phyloP scores from a whole-genome alignment of 2,888 invertebrate genomes.

The Agrotis segetum region DNA sequence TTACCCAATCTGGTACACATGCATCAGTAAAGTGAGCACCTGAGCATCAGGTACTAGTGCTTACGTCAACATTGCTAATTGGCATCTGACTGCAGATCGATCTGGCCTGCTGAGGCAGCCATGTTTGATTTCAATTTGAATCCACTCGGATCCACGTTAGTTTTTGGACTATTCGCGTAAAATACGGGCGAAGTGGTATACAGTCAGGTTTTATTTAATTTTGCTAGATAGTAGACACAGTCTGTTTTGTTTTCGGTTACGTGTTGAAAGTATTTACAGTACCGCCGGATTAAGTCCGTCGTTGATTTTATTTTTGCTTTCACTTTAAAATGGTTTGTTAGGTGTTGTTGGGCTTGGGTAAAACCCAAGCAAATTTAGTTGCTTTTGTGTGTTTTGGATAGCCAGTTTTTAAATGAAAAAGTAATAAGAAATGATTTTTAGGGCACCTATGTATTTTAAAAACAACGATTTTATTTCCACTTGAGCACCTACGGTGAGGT shows the following conservation, averaged over 20 bases:
- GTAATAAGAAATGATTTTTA: neutral
- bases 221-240: constrained; percentile 7
- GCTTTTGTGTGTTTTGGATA: neutral
- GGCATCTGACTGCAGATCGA: constrained; percentile 68
- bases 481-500: too few species aligned
- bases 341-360: neutral
- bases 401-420: neutral
- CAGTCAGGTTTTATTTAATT: constrained; percentile 35
- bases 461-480: too few species aligned
- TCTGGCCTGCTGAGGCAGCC: constrained; percentile 66
- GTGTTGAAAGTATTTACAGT: constrained; percentile 36
- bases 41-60: constrained; percentile 54
- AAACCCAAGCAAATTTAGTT: neutral
- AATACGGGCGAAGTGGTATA: constrained; percentile 39
- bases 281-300: constrained; percentile 13
- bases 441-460: too few species aligned
- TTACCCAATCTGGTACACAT: constrained; percentile 43
- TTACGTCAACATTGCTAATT: constrained; percentile 75
- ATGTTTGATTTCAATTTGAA: constrained; percentile 73
- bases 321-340: neutral
- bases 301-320: constrained; percentile 25
- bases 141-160: constrained; percentile 54
- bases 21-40: constrained; percentile 63
- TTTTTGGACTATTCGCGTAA: constrained; percentile 37
- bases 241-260: constrained; percentile 37